phyloP scores from a whole-genome alignment of 2,888 invertebrate species.

The Spisula subtruncata region DNA sequence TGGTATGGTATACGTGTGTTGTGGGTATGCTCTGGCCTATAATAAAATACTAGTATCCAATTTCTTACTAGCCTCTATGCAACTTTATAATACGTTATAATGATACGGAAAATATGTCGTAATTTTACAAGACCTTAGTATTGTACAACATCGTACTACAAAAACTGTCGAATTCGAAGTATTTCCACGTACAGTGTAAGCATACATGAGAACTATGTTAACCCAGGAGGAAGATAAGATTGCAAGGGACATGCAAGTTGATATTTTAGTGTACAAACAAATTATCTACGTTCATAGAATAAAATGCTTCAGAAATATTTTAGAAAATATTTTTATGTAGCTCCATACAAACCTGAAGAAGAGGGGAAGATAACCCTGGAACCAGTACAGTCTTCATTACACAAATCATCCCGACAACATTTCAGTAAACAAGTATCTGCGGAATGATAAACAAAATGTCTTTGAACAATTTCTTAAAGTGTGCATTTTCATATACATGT shows the following conservation, averaged over 20 bases:
- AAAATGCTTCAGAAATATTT: not conserved
- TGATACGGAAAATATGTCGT: no score
- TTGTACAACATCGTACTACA: no score
- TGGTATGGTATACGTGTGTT: not conserved
- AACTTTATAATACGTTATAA: not conserved
- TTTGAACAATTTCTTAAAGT: no score
- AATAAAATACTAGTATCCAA: not conserved
- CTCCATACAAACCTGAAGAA: not conserved
- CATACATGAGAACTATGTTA: no score
- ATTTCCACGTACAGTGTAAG: no score
- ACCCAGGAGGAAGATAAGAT: no score
- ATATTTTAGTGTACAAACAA: not conserved
- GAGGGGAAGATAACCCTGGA: not conserved
- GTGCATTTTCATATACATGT: no score
- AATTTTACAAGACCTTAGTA: no score
- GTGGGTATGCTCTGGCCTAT: not conserved
- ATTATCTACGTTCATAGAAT: not conserved
- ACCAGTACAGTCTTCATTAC: slow-evolving; percentile 30
- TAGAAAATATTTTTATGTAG: not conserved
- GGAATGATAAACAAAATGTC: no score
- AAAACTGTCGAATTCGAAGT: no score
- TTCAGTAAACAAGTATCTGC: slow-evolving; percentile 13
- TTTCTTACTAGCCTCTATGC: not conserved
- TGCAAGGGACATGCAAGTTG: not conserved
- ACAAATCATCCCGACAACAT: slow-evolving; percentile 28